Base-by-base conservation (phyloP, 2,797 vertebrate genomes). In the Lateolabrax maculatus region DNA sequence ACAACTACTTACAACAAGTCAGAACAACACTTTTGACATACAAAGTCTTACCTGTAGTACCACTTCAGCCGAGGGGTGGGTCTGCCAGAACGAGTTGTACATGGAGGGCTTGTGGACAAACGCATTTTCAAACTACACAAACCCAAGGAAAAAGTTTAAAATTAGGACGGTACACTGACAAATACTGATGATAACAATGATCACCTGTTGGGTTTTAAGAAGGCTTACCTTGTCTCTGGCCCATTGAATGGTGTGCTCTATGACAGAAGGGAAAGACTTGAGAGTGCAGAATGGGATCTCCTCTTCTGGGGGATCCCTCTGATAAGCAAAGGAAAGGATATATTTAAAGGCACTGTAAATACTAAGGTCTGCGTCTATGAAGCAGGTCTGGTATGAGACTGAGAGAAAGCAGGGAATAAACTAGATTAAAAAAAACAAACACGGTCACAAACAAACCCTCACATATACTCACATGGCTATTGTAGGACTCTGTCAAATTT, bases 231-330 rank as follows among this genome's bases (percentile, higher is more conserved):
- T 99, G 94, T 99, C 98, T 93, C 98, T 97, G 78, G 98, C 97
- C 98, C 98, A 99, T 41, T 99, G 98, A 93, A 99, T 99, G 0
- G 98, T 99, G 89, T 99, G 98, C 81, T 99, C 98, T 69, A 99
- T 98, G 78, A 98, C 96, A 64, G 98, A 97, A 84, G 98, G 98
- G 87, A 99, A 99, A 83, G 98, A 99, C 87, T 99, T 99, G 44
- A 99, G 95, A 61, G 98, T 99, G 92, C 98, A 99, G 94, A 99
- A 99, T 6, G 98, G 98, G 93, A 99, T 98, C 95, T 99, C 98
- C 88, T 99, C 98, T 85, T 99, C 98, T 19, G 98, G 98, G 62
- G 98, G 98, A 89, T 99, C 98, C 84, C 98, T 95, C 98, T 99
- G 83, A 13, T 10, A 53, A 82, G 25, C 9, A 82, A 63, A 68